Conservation (phyloP, 2,888 invertebrate species). For the Aquatica leii region DNA sequence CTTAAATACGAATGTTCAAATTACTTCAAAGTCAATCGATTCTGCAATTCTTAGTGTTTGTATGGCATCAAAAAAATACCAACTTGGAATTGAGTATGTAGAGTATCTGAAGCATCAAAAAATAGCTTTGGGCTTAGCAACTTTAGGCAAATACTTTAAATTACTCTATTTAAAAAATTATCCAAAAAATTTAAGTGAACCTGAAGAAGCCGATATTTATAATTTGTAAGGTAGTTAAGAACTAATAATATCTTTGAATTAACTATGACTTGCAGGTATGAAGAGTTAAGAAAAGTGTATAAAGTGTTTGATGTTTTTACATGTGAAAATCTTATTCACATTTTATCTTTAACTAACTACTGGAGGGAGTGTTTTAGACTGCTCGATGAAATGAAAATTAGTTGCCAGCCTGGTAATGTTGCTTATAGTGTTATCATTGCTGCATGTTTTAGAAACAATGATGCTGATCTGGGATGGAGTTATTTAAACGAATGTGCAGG, state of each 20-base stretch:
- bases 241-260: slow-evolving; percentile 9
- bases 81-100: slow-evolving; percentile 67
- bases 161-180: slow-evolving; percentile 61
- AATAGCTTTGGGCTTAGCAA: slow-evolving; percentile 65
- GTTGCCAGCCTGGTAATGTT: slow-evolving; percentile 59
- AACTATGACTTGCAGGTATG: slow-evolving; percentile 45
- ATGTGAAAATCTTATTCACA: slow-evolving; percentile 68
- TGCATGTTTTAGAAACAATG: slow-evolving; percentile 68
- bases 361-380: slow-evolving; percentile 71
- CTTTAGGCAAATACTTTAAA: slow-evolving; percentile 66
- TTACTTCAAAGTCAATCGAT: slow-evolving; percentile 67
- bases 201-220: slow-evolving; percentile 65
- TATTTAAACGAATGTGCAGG: slow-evolving; percentile 12
- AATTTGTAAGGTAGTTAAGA: slow-evolving; percentile 57
- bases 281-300: slow-evolving; percentile 63
- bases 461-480: slow-evolving; percentile 66
- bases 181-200: slow-evolving; percentile 54
- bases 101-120: slow-evolving; percentile 63
- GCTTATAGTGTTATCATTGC: slow-evolving; percentile 65
- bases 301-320: slow-evolving; percentile 68
- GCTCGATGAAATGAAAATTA: slow-evolving; percentile 67
- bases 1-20: slow-evolving; percentile 56
- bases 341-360: slow-evolving; percentile 68
- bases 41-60: slow-evolving; percentile 67
- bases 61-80: slow-evolving; percentile 58